Evolutionary conservation across 1,140 invertebrate genomes (phyloP), one percentile per base, ranked within the genome.

Genomic region (Procambarus virginalis): DNA sequence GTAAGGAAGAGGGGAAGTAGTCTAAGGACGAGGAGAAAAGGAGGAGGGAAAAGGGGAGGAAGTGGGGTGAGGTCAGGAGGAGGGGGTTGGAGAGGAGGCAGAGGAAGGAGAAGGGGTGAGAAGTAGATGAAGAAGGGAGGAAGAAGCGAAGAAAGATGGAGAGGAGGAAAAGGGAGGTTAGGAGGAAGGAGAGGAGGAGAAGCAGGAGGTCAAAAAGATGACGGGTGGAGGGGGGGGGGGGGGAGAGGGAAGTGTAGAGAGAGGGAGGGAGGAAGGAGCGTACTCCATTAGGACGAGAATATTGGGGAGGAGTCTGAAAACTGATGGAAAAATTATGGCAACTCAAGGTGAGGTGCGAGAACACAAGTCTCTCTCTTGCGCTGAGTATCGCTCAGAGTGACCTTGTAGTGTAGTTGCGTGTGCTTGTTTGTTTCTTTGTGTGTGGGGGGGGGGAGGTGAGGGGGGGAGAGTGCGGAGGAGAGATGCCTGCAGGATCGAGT

Each of bases 241-340:
- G 34, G 34, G 34, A 34, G 14, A 70, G n/a, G 80, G 22, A 68
- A 64, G 68, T 34, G 34, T 34, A 34, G 34, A 45, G 58, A 83
- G 55, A 64, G 58, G 34, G 49, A 81, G 49, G 22, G 79, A 81
- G 10, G 55, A 14, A 82, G 81, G 48, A 73, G 34, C 22, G 68
- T 73, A 73, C 68, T 73, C 68, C 22, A 10, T 73, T 20, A 20
- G 5, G 22, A 73, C 68, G 68, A 73, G 68, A 73, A 73, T 73
- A 34, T 73, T 73, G 22, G 68, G 10, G 48, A 49, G 22, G 51
- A 12, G 12, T 51, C 3, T 51, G 77, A 79, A 22, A 49, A 34
- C 46, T 12, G 51, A 22, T 51, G 46, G 51, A 55, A 79, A 34
- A 49, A 73, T 8, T 22, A 10, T 3, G 22, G 68, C n/a, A 34